Base-by-base conservation (phyloP, 2,888 invertebrate genomes). In the Mythimna lalbum region DNA sequence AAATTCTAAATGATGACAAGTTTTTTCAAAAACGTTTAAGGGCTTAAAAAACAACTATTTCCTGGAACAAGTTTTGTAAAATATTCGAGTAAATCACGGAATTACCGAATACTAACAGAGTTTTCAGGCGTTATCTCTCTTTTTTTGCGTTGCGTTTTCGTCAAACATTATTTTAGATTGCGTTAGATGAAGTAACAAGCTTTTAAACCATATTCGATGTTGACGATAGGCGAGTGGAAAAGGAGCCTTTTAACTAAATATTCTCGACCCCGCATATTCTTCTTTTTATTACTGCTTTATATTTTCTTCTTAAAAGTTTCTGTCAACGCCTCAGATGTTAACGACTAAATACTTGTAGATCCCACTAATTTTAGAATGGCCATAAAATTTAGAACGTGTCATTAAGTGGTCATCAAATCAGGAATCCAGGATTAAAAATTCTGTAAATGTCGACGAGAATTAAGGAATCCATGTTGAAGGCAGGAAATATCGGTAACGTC, bases 301-400 rank as follows among this genome's bases (percentile, higher is more conserved):
- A 64, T 64, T 65, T 68, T 47, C 27, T 39, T 56, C 47, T n/a
- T 56, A 57, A 63, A 62, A n/a, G 39, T 49, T 53, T 36, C 47
- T 65, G 80, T 76, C 80, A 57, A 33, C 56, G n/a, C 21, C n/a
- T 31, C 12, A 63, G 27, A 39, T 39, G 53, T 33, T 31, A 62
- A 55, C 56, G 47, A 74, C 17, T 64, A 66, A 56, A 75, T 56
- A 49, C 27, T 63, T 76, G 56, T 31, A 52, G 31, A 43, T 63
- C n/a, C 61, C 7, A 47, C 70, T 80, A 76, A 80, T 68, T 72
- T 68, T 76, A 76, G 78, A 80, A 60, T n/a, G 31, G 43, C 27
- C 6, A 56, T 80, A 72, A 79, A 79, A 68, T 23, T 36, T 49
- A 33, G 78, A 68, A 53, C 19, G 72, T 63, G 52, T 68, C 64